phyloP scores from a whole-genome alignment of 37 sponge, comb jelly and placozoan genomes.

The Eunapius fragilis region DNA sequence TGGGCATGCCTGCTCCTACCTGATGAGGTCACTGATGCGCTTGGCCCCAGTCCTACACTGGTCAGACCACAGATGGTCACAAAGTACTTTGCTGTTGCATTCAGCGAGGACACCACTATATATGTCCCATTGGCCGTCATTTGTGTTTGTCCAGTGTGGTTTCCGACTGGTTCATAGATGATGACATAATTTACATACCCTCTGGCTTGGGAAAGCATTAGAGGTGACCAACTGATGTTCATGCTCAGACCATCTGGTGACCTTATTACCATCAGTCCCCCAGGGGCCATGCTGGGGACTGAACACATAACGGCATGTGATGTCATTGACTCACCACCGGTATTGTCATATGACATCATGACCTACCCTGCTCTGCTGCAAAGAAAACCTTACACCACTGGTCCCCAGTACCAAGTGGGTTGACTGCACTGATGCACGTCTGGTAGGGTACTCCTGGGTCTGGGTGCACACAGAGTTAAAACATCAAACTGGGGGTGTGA shows the following conservation, averaged over 20 bases:
- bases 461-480: neutral
- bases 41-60: neutral
- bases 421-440: neutral
- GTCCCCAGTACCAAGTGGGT: neutral
- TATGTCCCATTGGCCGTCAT: neutral
- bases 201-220: constrained; percentile 39
- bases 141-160: neutral
- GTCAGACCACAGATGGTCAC: constrained; percentile 9
- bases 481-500: neutral
- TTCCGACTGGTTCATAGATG: neutral
- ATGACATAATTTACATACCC: constrained; percentile 26
- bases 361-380: neutral
- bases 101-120: neutral
- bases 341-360: neutral
- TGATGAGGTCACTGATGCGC: neutral
- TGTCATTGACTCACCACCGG: neutral
- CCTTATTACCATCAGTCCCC: constrained; percentile 7
- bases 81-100: neutral
- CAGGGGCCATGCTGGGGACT: constrained; percentile 10
- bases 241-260: constrained; percentile 6
- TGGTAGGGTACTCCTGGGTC: neutral
- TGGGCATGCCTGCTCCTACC: too few species aligned
- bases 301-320: neutral
- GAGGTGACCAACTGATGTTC: constrained; percentile 20
- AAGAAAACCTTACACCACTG: neutral